A percentile compares a stretch with the other conserved stretches of the same genome.
Evolutionary conservation across 2,888 invertebrate genomes (phyloP).

Genomic region (Agrenia bidenticulata): DNA sequence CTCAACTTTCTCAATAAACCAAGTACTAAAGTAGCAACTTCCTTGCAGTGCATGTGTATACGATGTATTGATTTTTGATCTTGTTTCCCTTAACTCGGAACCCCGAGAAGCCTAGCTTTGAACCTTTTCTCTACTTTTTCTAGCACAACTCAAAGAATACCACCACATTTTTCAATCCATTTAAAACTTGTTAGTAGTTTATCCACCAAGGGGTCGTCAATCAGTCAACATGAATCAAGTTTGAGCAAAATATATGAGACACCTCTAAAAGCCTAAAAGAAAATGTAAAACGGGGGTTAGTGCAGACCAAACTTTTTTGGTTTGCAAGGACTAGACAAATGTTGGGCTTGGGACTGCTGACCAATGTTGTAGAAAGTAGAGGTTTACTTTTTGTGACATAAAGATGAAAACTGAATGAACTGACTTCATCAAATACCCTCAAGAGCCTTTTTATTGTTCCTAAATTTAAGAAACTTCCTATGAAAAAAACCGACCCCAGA

Average conservation of each 20-base stretch:
- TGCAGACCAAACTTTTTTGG: no score
- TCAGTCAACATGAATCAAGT: slow-evolving; percentile 8
- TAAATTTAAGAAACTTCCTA: no score
- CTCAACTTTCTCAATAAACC: background rate
- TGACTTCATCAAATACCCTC: no score
- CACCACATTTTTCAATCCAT: slow-evolving; percentile 8
- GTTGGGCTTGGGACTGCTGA: no score
- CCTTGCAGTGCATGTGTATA: background rate
- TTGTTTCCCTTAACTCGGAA: background rate
- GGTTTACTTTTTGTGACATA: no score
- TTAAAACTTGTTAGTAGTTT: slow-evolving; percentile 10
- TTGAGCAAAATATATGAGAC: background rate
- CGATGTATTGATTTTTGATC: background rate
- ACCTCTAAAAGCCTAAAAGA: background rate
- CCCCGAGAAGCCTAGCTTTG: background rate
- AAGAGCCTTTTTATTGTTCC: no score
- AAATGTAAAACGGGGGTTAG: background rate
- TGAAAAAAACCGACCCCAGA: no score
- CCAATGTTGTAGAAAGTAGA: no score
- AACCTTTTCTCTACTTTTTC: background rate
- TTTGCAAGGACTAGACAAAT: no score
- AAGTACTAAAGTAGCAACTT: background rate
- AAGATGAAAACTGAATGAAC: no score
- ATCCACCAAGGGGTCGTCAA: slow-evolving; percentile 9
- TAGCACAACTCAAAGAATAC: background rate